phyloP scores from a whole-genome alignment of 1,140 invertebrate genomes.

The Panulirus ornatus region DNA sequence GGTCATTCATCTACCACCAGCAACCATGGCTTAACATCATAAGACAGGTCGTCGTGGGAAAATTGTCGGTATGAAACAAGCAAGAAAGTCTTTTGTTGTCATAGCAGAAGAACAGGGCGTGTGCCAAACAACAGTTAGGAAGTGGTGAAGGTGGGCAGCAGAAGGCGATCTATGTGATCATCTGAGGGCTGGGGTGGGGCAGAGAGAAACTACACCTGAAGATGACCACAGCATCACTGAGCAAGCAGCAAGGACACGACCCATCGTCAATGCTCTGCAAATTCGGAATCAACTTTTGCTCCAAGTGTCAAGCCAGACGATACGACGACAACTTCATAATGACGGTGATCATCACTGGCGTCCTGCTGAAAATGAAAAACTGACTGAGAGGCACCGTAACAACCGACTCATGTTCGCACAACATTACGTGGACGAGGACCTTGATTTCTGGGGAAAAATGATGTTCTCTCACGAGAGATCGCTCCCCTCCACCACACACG shows the following conservation, averaged over 20 bases:
- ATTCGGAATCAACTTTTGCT: not conserved
- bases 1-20: too few species aligned
- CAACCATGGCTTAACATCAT: too few species aligned
- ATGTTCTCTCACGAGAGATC: not conserved
- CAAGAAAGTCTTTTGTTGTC: too few species aligned
- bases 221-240: not conserved
- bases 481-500: not conserved
- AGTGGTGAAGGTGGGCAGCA: too few species aligned
- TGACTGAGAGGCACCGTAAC: not conserved
- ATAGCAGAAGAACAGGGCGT: too few species aligned
- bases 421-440: not conserved
- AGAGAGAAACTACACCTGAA: not conserved
- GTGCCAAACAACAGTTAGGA: too few species aligned
- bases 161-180: not conserved
- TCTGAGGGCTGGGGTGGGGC: not conserved
- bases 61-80: too few species aligned
- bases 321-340: not conserved
- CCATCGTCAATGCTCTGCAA: not conserved
- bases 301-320: not conserved
- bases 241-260: not conserved
- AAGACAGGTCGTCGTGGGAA: too few species aligned
- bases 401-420: not conserved
- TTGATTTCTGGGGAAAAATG: not conserved
- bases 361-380: not conserved
- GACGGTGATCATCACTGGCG: not conserved